These are phyloP conservation scores for Chironomus tepperi DNA, from an alignment of 1,140 invertebrate species.

Conservation along the genomic window DNA sequence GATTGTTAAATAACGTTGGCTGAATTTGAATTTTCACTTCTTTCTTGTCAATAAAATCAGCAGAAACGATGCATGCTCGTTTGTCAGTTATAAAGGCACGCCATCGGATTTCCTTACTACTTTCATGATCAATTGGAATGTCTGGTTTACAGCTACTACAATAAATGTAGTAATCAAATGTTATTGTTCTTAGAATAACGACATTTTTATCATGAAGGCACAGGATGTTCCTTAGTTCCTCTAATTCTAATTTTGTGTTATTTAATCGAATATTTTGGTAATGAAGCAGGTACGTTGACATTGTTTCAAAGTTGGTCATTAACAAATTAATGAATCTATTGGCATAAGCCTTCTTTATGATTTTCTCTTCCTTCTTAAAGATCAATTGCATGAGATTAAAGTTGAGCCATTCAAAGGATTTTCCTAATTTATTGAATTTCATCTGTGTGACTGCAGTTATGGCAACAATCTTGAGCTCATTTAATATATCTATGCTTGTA, in stretches of 20 bases:
- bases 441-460: background rate
- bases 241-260: background rate
- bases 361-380: background rate
- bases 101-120: background rate
- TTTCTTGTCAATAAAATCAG: background rate
- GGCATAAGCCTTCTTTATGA: background rate
- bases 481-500: too few species aligned
- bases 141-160: background rate
- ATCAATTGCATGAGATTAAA: background rate
- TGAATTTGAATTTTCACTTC: background rate
- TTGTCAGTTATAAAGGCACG: too few species aligned
- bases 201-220: background rate
- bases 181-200: background rate
- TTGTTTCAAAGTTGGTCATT: background rate
- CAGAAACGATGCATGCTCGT: too few species aligned
- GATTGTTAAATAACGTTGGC: background rate
- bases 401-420: background rate
- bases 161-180: background rate
- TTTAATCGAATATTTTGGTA: background rate
- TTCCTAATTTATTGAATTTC: background rate
- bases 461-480: background rate
- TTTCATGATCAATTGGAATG: background rate
- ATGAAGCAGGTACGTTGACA: background rate
- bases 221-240: background rate
- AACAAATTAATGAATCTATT: background rate